A percentile compares a stretch with the other conserved stretches of the same genome.
Conservation (phyloP, 2,113 vertebrate species). For the Junco hyemalis region DNA sequence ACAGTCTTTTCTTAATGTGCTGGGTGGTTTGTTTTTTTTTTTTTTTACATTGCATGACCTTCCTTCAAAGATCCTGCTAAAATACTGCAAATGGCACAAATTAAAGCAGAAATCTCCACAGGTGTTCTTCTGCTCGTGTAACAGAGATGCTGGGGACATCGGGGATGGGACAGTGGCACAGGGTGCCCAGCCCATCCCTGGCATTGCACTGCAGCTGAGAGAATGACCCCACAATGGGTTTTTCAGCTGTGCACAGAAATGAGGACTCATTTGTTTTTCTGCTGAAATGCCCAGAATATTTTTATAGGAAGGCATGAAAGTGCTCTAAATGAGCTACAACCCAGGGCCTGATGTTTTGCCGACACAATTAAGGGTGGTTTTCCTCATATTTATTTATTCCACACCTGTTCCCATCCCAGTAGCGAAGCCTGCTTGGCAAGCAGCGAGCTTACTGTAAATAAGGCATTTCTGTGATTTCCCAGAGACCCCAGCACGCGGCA, state of each 20-base stretch:
- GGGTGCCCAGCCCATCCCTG: background rate
- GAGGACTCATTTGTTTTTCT: background rate
- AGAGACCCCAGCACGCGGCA: background rate
- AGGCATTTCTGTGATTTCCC: background rate
- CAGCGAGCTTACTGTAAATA: background rate
- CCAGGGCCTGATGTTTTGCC: background rate
- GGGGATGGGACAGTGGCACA: rapidly evolving
- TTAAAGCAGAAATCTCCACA: background rate
- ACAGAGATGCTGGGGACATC: background rate
- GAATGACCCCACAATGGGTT: background rate
- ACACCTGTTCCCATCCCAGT: background rate
- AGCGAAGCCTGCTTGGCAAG: background rate
- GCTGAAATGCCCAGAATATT: background rate
- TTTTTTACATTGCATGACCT: background rate
- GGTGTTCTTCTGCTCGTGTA: background rate
- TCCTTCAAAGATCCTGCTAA: background rate
- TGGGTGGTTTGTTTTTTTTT: background rate
- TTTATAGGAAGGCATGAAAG: background rate
- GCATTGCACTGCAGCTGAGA: background rate
- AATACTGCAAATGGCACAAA: background rate
- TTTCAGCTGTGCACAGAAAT: background rate
- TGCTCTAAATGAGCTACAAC: background rate
- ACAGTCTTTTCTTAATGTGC: background rate
- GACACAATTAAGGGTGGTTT: background rate
- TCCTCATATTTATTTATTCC: background rate